Percentiles rank a stretch among this genome's conserved stretches.
These are phyloP conservation scores for Plebejus melissa DNA, from an alignment of 2,888 invertebrate genomes.

Conservation along the genomic window DNA sequence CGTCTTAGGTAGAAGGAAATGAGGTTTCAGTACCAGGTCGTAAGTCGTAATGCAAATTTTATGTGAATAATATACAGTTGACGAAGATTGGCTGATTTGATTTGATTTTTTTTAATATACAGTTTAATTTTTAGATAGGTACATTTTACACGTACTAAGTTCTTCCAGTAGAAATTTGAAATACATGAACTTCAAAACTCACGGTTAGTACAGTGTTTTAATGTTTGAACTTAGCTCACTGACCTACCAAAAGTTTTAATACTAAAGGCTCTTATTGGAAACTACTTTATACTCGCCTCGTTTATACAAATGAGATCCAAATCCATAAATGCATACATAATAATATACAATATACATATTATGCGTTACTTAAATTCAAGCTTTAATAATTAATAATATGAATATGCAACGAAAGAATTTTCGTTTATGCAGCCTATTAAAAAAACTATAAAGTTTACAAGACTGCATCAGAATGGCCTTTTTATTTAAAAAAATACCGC, in stretches of 20 bases:
- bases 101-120: background rate
- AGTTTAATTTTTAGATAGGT: too few relatives aligned
- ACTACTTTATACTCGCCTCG: background rate
- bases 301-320: background rate
- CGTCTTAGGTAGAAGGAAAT: background rate
- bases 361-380: background rate
- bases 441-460: too few relatives aligned
- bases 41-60: background rate
- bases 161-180: background rate
- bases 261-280: constrained; percentile 1
- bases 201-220: background rate
- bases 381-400: background rate
- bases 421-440: background rate
- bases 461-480: too few relatives aligned
- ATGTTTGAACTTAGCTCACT: background rate
- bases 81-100: too few relatives aligned
- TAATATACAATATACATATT: background rate
- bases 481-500: too few relatives aligned
- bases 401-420: background rate
- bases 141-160: too few relatives aligned
- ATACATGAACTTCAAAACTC: background rate
- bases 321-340: background rate
- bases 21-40: background rate
- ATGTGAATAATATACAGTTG: background rate
- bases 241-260: background rate